phyloP scores from a whole-genome alignment of 2,888 invertebrate species.

The Pseudococcus jackbeardsleyi region DNA sequence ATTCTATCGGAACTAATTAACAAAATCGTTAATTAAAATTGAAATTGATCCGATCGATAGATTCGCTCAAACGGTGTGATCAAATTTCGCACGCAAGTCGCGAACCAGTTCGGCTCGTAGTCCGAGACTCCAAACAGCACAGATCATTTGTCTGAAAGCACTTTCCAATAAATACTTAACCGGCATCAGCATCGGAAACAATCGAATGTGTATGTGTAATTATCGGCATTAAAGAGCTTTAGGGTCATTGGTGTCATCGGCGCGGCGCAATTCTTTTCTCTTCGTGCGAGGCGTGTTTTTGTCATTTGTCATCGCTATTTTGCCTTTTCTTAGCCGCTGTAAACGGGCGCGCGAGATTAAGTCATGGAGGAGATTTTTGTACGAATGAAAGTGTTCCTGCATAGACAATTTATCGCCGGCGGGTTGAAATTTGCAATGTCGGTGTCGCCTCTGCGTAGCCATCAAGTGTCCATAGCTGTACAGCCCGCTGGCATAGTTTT shows the following conservation, averaged over 20 bases:
- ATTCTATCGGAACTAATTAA: no score
- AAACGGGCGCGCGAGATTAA: background rate
- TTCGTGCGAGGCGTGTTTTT: slow-evolving; percentile 29
- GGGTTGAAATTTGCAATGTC: slow-evolving; percentile 13
- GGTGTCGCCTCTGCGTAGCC: background rate
- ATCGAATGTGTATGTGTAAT: slow-evolving; percentile 30
- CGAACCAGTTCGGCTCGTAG: no score
- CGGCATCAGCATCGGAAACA: background rate
- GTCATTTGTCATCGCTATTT: slow-evolving; percentile 46
- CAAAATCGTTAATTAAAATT: no score
- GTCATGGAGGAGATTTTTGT: slow-evolving; percentile 12
- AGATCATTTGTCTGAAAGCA: slow-evolving; percentile 11
- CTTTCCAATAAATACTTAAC: slow-evolving; percentile 49
- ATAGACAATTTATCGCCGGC: background rate
- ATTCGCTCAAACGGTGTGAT: no score
- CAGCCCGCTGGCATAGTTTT: slow-evolving; percentile 37
- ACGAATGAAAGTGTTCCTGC: slow-evolving; percentile 36
- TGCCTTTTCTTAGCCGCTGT: background rate
- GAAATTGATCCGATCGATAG: no score
- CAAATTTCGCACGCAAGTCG: no score
- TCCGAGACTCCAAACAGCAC: no score
- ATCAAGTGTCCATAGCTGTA: background rate
- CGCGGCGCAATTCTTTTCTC: slow-evolving; percentile 32
- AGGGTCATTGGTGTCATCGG: slow-evolving; percentile 33
- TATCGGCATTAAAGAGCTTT: slow-evolving; percentile 29